Percentiles rank a stretch among this genome's conserved stretches.
phyloP scores from a whole-genome alignment of 2,113 vertebrate genomes.

The Gambusia affinis region DNA sequence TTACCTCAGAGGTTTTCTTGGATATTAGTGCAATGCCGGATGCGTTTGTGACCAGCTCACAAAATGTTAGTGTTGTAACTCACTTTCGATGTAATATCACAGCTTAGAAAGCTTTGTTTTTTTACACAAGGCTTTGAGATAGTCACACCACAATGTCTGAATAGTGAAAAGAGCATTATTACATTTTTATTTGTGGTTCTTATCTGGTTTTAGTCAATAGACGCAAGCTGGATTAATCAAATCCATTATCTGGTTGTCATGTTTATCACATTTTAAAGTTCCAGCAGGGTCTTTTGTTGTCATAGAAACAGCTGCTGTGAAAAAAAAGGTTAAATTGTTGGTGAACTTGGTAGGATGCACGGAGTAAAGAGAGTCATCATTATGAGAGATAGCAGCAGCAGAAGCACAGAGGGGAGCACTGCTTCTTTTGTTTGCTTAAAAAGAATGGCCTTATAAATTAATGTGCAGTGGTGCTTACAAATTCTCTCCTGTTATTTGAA shows the following conservation, averaged over 20 bases:
- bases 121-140: slow-evolving; percentile 12
- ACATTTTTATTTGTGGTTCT: slow-evolving; percentile 54
- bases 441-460: slow-evolving; percentile 48
- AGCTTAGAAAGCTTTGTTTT: slow-evolving; percentile 13
- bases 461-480: slow-evolving; percentile 32
- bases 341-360: slow-evolving; percentile 71
- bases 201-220: slow-evolving; percentile 35
- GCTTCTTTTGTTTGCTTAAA: slow-evolving; percentile 63
- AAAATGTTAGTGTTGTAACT: neutral
- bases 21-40: slow-evolving; percentile 2
- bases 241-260: slow-evolving; percentile 76
- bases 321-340: slow-evolving; percentile 71
- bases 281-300: slow-evolving; percentile 71
- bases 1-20: slow-evolving; percentile 16
- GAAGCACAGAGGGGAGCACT: slow-evolving; percentile 7
- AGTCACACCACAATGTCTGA: slow-evolving; percentile 20
- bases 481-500: slow-evolving; percentile 5
- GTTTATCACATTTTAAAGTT: slow-evolving; percentile 73
- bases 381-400: slow-evolving; percentile 60
- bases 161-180: slow-evolving; percentile 29
- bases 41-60: neutral
- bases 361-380: slow-evolving; percentile 68
- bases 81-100: neutral
- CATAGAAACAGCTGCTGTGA: slow-evolving; percentile 79
- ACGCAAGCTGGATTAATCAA: slow-evolving; percentile 64